Percentiles rank a stretch among this genome's conserved stretches.
These are phyloP conservation scores for Seriola aureovittata DNA, from an alignment of 2,113 vertebrate genomes.

Conservation along the genomic window DNA sequence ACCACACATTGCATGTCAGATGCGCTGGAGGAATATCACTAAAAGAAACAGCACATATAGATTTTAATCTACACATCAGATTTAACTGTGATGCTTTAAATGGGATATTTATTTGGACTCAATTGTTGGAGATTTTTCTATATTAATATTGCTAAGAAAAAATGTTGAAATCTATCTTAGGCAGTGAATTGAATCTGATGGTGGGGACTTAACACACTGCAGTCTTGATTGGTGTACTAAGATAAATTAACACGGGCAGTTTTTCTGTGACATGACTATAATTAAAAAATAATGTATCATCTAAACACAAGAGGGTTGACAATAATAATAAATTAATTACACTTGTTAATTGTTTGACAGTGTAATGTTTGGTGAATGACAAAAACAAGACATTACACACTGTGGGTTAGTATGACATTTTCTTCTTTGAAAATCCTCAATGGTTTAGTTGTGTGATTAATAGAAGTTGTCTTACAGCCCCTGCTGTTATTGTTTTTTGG, in stretches of 20 bases:
- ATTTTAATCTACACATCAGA: not conserved
- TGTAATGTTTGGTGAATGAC: conserved; percentile 32
- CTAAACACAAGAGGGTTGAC: conserved; percentile 22
- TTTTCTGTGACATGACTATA: conserved; percentile 3
- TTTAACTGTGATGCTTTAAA: not conserved
- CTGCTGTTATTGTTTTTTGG: conserved; percentile 64
- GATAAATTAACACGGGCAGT: conserved; percentile 24
- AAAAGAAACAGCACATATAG: not conserved
- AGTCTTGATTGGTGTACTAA: not conserved
- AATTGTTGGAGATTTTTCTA: not conserved
- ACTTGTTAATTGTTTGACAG: conserved; percentile 31
- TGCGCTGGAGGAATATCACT: not conserved
- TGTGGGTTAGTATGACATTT: conserved; percentile 50
- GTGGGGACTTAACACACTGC: not conserved
- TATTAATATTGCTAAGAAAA: not conserved
- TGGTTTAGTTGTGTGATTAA: conserved; percentile 57
- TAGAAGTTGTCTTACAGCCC: conserved; percentile 49
- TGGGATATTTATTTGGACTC: not conserved
- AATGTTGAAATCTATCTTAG: not conserved
- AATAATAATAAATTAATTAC: conserved; percentile 42
- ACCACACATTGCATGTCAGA: not conserved
- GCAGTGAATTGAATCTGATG: not conserved
- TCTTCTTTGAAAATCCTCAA: conserved; percentile 40
- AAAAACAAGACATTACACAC: conserved; percentile 56
- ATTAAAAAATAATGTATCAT: conserved; percentile 35